These are phyloP conservation scores for Enteromius viviparus DNA, from an alignment of 2,797 vertebrate species.

Conservation along the genomic window DNA sequence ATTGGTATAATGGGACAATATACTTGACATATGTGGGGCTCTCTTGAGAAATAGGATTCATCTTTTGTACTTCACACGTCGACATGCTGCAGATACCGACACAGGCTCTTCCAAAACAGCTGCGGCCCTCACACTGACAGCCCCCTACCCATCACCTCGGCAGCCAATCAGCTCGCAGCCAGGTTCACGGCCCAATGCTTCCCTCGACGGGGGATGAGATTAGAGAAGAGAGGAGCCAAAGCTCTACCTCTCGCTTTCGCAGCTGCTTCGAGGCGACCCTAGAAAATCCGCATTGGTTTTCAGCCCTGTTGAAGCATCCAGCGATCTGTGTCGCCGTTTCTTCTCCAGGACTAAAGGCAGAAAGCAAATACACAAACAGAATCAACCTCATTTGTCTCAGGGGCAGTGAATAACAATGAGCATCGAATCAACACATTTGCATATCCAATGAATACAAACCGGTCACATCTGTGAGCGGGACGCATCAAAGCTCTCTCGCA, in stretches of 20 bases:
- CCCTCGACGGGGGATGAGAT: slow-evolving; percentile 51
- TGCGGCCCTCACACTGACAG: slow-evolving; percentile 61
- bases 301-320: neutral
- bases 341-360: neutral
- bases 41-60: slow-evolving; percentile 88
- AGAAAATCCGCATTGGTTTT: slow-evolving; percentile 5
- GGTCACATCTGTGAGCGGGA: slow-evolving; percentile 65
- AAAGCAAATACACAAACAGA: slow-evolving; percentile 24
- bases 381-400: slow-evolving; percentile 47
- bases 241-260: slow-evolving; percentile 40
- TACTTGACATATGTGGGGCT: slow-evolving; percentile 90
- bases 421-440: slow-evolving; percentile 56
- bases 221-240: slow-evolving; percentile 52
- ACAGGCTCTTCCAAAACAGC: slow-evolving; percentile 64
- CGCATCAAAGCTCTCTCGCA: slow-evolving; percentile 55
- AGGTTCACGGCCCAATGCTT: slow-evolving; percentile 61
- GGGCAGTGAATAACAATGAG: slow-evolving; percentile 58
- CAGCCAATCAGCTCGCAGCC: slow-evolving; percentile 55
- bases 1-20: slow-evolving; percentile 92
- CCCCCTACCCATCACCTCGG: slow-evolving; percentile 54
- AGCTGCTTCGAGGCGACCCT: slow-evolving; percentile 35
- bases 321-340: neutral
- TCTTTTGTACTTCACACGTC: slow-evolving; percentile 85
- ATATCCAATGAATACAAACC: slow-evolving; percentile 62
- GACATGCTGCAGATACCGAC: slow-evolving; percentile 86